Percentiles rank a stretch among this genome's conserved stretches.
phyloP scores from a whole-genome alignment of 2,113 vertebrate genomes.

The Ivindomyrus marchei region DNA sequence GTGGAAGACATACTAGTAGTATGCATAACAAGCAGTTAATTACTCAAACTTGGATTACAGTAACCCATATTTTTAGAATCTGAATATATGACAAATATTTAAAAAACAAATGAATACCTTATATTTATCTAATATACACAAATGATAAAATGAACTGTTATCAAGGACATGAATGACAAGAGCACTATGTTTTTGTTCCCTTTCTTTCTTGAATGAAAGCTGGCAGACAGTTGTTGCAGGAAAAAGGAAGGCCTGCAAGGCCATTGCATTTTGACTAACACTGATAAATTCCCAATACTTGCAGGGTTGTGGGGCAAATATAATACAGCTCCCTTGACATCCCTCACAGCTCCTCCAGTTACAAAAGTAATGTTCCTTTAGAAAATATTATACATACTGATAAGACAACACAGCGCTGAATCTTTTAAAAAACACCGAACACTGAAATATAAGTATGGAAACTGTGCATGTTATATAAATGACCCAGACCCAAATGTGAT shows the following conservation, averaged over 20 bases:
- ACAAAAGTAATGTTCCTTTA: neutral
- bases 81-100: neutral
- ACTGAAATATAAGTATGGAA: neutral
- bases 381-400: neutral
- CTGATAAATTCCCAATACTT: neutral
- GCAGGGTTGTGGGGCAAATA: neutral
- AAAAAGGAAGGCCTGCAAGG: neutral
- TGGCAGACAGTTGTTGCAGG: neutral
- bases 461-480: neutral
- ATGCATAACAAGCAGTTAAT: neutral
- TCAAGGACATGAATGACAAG: neutral
- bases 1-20: neutral
- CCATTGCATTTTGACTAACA: neutral
- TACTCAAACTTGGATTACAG: neutral
- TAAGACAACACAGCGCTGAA: neutral
- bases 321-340: neutral
- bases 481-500: neutral
- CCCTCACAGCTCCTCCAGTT: neutral
- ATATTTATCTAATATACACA: neutral
- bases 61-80: neutral
- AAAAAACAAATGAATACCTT: neutral
- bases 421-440: neutral
- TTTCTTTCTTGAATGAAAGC: neutral
- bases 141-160: neutral
- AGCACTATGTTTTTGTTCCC: neutral